Percentiles rank a stretch among this genome's conserved stretches.
Conservation (phyloP, 1,140 invertebrate genomes). For the Callitettix versicolor region DNA sequence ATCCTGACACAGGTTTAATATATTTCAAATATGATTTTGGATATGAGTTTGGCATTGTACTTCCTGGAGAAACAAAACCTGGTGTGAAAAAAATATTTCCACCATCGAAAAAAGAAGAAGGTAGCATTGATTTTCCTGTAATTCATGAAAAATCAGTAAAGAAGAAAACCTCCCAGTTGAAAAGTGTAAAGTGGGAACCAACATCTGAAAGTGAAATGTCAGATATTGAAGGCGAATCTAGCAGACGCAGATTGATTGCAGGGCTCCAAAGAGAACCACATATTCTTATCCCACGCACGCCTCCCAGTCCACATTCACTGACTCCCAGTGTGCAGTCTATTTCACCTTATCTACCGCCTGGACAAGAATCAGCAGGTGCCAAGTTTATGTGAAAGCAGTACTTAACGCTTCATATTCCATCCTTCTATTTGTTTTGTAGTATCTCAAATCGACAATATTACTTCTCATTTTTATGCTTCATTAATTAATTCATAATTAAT, state of each 20-base stretch:
- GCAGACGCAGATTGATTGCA: constrained; percentile 31
- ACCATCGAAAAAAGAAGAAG: constrained; percentile 33
- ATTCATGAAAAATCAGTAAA: constrained; percentile 40
- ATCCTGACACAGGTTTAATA: constrained; percentile 63
- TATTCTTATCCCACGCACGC: constrained; percentile 31
- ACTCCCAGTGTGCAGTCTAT: constrained; percentile 47
- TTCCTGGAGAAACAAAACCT: constrained; percentile 51
- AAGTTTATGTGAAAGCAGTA: background rate
- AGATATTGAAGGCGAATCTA: constrained; percentile 37
- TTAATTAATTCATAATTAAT: too few relatives aligned
- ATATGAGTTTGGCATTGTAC: constrained; percentile 64
- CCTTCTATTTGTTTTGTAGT: too few relatives aligned
- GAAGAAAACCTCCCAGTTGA: constrained; percentile 36
- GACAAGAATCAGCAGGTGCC: constrained; percentile 14
- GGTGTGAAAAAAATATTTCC: constrained; percentile 12
- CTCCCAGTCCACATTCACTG: constrained; percentile 44
- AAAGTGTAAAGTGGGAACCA: constrained; percentile 50
- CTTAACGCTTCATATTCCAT: too few relatives aligned
- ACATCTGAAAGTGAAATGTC: constrained; percentile 51
- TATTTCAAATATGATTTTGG: constrained; percentile 79
- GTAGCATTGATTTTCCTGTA: constrained; percentile 48
- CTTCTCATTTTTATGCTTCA: too few relatives aligned
- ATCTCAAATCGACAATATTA: too few relatives aligned
- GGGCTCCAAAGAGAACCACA: constrained; percentile 22
- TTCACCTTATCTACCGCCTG: constrained; percentile 34